Percentiles rank a stretch among this genome's conserved stretches.
These are phyloP conservation scores for Holothuria glaberrima DNA, from an alignment of 35 echinoderm and acorn worm genomes.

Conservation along the genomic window DNA sequence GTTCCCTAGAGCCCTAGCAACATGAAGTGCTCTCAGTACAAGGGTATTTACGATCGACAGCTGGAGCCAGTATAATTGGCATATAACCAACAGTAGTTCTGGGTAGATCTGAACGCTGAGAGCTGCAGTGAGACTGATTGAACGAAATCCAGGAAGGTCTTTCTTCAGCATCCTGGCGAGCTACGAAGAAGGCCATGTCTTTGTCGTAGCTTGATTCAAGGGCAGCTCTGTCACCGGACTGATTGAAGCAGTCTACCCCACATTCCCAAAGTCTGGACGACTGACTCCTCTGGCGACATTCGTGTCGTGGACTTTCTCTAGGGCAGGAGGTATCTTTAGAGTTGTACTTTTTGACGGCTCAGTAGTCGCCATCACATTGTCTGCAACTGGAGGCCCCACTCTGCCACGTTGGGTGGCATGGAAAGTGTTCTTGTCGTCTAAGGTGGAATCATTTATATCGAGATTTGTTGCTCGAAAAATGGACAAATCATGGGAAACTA, in stretches of 20 bases:
- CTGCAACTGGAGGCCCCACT: background rate
- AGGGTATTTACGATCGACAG: background rate
- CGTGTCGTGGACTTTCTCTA: conserved; percentile 4
- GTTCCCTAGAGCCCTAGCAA: conserved; percentile 2
- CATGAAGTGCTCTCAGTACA: conserved; percentile 7
- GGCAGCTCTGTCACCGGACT: background rate
- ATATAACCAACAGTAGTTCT: conserved; percentile 9
- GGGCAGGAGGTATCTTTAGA: background rate
- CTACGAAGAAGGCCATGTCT: background rate
- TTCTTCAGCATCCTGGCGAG: conserved; percentile 1
- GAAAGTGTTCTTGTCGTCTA: too few species aligned
- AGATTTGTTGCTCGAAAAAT: too few species aligned
- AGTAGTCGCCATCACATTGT: background rate
- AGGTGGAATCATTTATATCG: too few species aligned
- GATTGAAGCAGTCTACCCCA: background rate
- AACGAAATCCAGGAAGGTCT: conserved; percentile 7
- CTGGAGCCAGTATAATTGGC: conserved; percentile 6
- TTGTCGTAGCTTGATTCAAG: background rate
- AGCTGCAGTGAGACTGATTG: conserved; percentile 4
- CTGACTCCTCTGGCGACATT: background rate
- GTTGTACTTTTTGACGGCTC: background rate
- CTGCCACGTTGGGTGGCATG: too few species aligned
- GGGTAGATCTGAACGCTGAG: background rate
- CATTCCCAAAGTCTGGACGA: background rate
- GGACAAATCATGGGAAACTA: too few species aligned